Percentiles rank a stretch among this genome's conserved stretches.
Evolutionary conservation across 2,888 invertebrate species (phyloP).

Genomic region (Chaitophorus viminalis): DNA sequence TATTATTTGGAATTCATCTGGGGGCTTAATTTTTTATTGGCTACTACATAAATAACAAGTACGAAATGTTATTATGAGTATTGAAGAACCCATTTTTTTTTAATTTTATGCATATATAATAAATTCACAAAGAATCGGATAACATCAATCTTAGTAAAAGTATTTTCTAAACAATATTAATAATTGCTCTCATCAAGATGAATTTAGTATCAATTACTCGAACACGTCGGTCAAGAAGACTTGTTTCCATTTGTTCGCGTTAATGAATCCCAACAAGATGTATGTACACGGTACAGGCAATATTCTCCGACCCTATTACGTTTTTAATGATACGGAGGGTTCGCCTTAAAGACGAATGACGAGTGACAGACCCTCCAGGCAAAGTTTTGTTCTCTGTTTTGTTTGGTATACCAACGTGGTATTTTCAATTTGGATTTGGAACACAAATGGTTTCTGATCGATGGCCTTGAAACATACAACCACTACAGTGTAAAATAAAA

Average conservation of each 20-base stretch:
- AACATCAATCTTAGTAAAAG: no score
- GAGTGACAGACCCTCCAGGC: constrained; percentile 16
- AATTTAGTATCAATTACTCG: background rate
- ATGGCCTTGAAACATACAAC: background rate
- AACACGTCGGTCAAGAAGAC: background rate
- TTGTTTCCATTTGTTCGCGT: background rate
- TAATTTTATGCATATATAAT: no score
- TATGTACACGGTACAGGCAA: background rate
- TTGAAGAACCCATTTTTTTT: no score
- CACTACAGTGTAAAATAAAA: background rate
- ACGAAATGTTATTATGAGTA: no score
- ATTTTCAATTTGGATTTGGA: constrained; percentile 30
- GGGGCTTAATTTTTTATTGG: no score
- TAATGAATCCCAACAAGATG: background rate
- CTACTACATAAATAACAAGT: no score
- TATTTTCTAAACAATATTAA: background rate
- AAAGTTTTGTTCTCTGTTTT: constrained; percentile 25
- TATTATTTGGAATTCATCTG: no score
- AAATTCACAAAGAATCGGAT: no score
- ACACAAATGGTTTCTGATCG: constrained; percentile 23
- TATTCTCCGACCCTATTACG: background rate
- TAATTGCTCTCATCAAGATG: background rate
- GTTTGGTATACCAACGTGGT: background rate
- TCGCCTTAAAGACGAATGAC: background rate
- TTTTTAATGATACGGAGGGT: constrained; percentile 12